These are phyloP conservation scores for Chloebia gouldiae DNA, from an alignment of 2,113 vertebrate genomes.

Conservation along the genomic window DNA sequence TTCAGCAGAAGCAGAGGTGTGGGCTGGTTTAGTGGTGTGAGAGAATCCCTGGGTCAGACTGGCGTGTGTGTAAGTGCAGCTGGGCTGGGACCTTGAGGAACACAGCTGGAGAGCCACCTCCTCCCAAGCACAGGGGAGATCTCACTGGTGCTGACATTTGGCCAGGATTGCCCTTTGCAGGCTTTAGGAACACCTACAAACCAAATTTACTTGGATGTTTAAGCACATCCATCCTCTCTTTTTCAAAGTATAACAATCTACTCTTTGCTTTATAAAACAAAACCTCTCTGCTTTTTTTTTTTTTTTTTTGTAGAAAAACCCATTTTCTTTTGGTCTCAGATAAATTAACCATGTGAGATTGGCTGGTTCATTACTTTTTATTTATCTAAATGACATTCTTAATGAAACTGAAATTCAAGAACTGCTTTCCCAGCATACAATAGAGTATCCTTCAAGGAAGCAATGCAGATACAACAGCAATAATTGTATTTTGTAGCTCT, in stretches of 20 bases:
- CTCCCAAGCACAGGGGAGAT: neutral
- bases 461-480: slow-evolving; percentile 29
- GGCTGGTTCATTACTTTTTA: neutral
- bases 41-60: neutral
- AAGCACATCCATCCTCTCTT: neutral
- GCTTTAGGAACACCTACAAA: neutral
- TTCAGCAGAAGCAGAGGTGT: fast-evolving
- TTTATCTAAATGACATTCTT: neutral
- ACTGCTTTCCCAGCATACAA: neutral
- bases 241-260: neutral
- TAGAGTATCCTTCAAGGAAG: neutral
- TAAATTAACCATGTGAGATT: neutral
- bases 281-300: neutral
- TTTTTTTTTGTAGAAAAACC: neutral
- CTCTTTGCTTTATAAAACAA: neutral
- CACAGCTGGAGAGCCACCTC: neutral
- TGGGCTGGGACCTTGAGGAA: neutral
- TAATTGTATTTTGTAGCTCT: neutral
- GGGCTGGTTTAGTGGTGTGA: fast-evolving
- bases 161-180: neutral
- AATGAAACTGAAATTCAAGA: neutral
- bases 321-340: neutral
- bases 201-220: neutral
- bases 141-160: fast-evolving
- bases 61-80: neutral